Base-by-base conservation (phyloP, 2,888 invertebrate genomes). In the Conus canariensis region DNA sequence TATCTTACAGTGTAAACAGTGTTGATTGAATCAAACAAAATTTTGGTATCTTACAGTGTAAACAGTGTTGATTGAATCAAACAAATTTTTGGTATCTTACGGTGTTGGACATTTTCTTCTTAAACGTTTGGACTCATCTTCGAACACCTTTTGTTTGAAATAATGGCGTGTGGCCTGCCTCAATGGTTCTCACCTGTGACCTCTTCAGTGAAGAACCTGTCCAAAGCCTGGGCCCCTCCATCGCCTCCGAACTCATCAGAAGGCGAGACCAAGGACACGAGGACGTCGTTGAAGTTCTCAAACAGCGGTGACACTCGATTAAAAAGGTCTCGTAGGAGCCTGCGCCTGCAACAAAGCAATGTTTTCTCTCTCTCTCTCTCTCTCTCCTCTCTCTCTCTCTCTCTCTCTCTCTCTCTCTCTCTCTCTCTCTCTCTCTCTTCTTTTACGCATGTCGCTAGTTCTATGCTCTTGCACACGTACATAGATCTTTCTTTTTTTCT, bases 261-360 rank as follows among this genome's bases (percentile, higher is more conserved):
- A 56, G 88, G 60, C 10, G 19, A 19, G 25, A 60, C 80, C n/a
- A 88, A 64, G 0, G 82, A 12, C 22, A 82, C 19, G 9, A 88
- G 64, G 16, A 83, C 64, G 64, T 59, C 83, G 12, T 64, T 88
- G 88, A 88, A 88, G 82, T 83, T 82, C 5, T 83, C 82, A 25
- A 88, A 88, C 30, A 88, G n/a, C 14, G 77, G 74, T 14, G 74
- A 85, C 19, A 19, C 58, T 45, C 60, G 64, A n/a, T 83, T 85
- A 64, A 90, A 90, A 45, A 88, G 60, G 19, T 85, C 58, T 22
- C 88, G 59, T 8, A 90, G 88, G 3, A 85, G 88, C 4, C 59
- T 45, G 1, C 12, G 16, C 25, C 88, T 88, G 88, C 4, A 22
- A 56, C 6, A 19, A 7, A 58, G 58, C 77, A n/a, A 25, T 25